phyloP scores from a whole-genome alignment of 2,888 invertebrate species.

The Odontothrips loti region DNA sequence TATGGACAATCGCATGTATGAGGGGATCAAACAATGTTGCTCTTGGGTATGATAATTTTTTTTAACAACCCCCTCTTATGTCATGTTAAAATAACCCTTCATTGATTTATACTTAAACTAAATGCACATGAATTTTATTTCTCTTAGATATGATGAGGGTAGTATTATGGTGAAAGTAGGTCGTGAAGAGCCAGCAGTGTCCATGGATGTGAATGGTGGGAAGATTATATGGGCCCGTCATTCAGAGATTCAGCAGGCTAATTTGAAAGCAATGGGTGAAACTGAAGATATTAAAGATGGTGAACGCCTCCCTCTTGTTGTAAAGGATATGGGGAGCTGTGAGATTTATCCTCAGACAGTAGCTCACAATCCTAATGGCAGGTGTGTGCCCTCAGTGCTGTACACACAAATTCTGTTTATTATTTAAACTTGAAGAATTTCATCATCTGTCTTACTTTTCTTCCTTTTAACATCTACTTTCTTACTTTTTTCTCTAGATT shows the following conservation, averaged over 20 bases:
- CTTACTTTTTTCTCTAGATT: slow-evolving; percentile 49
- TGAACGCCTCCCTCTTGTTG: slow-evolving; percentile 85
- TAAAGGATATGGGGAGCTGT: slow-evolving; percentile 98
- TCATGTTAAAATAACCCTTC: no score
- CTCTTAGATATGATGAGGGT: slow-evolving; percentile 78
- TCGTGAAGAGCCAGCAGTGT: slow-evolving; percentile 96
- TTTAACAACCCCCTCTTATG: neutral
- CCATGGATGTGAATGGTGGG: slow-evolving; percentile 97
- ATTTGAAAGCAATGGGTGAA: slow-evolving; percentile 78
- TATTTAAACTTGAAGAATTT: neutral
- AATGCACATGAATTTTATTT: slow-evolving; percentile 27
- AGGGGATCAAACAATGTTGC: slow-evolving; percentile 95
- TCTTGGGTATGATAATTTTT: slow-evolving; percentile 59
- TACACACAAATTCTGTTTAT: neutral
- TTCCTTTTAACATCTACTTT: no score
- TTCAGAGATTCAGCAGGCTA: slow-evolving; percentile 96
- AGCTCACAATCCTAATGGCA: slow-evolving; percentile 96
- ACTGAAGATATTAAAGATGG: slow-evolving; percentile 80
- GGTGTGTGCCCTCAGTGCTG: slow-evolving; percentile 46
- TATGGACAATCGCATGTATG: slow-evolving; percentile 93
- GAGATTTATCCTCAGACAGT: slow-evolving; percentile 99
- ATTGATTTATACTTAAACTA: neutral
- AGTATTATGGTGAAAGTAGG: slow-evolving; percentile 94
- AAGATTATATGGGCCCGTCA: slow-evolving; percentile 99
- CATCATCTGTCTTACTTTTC: neutral